Percentiles rank a stretch among this genome's conserved stretches.
These are phyloP conservation scores for Fabriciana adippe DNA, from an alignment of 2,888 invertebrate genomes.

Conservation along the genomic window DNA sequence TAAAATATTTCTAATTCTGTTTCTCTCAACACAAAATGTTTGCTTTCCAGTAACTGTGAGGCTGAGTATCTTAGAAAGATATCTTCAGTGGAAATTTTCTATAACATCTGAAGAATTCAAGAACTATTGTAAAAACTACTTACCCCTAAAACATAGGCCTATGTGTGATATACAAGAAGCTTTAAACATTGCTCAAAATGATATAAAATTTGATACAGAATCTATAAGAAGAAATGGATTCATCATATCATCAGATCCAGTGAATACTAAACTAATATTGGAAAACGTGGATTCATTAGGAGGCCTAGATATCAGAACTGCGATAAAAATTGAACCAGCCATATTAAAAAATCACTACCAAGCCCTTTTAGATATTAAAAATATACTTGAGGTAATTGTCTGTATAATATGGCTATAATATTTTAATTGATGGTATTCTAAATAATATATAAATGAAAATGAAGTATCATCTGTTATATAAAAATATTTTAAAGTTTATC, in stretches of 20 bases:
- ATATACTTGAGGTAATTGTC: constrained; percentile 73
- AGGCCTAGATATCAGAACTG: constrained; percentile 79
- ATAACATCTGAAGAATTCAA: constrained; percentile 62
- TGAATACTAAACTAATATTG: constrained; percentile 81
- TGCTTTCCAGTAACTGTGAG: constrained; percentile 63
- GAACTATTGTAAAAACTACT: constrained; percentile 65
- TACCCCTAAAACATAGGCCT: constrained; percentile 68
- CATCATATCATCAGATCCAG: constrained; percentile 81
- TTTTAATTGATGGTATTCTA: neutral
- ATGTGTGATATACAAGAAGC: constrained; percentile 78
- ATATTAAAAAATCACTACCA: constrained; percentile 83
- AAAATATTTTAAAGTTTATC: too few species aligned
- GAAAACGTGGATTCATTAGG: constrained; percentile 77
- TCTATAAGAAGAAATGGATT: constrained; percentile 83
- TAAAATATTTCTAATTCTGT: too few species aligned
- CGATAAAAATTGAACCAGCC: constrained; percentile 82
- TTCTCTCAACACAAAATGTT: too few species aligned
- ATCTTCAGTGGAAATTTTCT: constrained; percentile 63
- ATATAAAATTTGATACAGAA: constrained; percentile 78
- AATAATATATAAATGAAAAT: too few species aligned
- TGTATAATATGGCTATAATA: neutral
- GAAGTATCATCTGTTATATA: too few species aligned
- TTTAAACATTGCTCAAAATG: constrained; percentile 77
- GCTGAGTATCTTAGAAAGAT: constrained; percentile 65
- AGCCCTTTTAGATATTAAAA: constrained; percentile 77